Evolutionary conservation across 2,113 vertebrate species (phyloP).

Genomic region (Neotoma lepida): DNA sequence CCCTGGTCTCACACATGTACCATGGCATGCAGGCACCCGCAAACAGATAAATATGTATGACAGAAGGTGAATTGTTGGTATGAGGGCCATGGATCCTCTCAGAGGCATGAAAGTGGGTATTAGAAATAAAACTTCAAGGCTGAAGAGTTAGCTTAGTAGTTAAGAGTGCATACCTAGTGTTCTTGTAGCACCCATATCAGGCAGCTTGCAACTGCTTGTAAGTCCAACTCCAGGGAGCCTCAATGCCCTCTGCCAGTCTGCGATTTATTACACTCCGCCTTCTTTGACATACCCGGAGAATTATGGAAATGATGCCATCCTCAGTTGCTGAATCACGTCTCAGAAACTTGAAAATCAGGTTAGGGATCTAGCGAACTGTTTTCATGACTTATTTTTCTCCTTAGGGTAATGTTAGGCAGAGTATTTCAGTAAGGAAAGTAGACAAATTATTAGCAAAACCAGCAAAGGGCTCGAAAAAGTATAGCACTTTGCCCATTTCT

Average conservation of each 20-base stretch:
- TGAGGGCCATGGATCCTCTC: too few species aligned
- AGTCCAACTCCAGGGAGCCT: not conserved
- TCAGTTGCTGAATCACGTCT: not conserved
- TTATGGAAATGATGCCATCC: not conserved
- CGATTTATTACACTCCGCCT: not conserved
- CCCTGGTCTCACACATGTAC: not conserved
- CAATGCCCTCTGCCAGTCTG: not conserved
- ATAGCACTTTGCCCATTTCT: not conserved
- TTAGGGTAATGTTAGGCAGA: not conserved
- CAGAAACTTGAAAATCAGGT: constrained; percentile 24
- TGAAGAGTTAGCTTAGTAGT: not conserved
- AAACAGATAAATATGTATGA: not conserved
- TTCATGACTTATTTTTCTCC: not conserved
- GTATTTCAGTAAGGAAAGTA: not conserved
- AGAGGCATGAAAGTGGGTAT: not conserved
- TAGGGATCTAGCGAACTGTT: not conserved
- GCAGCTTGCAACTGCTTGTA: not conserved
- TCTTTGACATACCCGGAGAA: not conserved
- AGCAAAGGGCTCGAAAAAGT: not conserved
- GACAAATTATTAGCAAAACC: not conserved
- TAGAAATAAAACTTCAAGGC: not conserved
- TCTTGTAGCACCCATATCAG: too few species aligned
- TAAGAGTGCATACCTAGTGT: not conserved
- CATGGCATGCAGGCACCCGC: not conserved
- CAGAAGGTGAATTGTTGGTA: not conserved